Evolutionary conservation across 2,113 vertebrate genomes (phyloP).

Genomic region (Syngnathus floridae): DNA sequence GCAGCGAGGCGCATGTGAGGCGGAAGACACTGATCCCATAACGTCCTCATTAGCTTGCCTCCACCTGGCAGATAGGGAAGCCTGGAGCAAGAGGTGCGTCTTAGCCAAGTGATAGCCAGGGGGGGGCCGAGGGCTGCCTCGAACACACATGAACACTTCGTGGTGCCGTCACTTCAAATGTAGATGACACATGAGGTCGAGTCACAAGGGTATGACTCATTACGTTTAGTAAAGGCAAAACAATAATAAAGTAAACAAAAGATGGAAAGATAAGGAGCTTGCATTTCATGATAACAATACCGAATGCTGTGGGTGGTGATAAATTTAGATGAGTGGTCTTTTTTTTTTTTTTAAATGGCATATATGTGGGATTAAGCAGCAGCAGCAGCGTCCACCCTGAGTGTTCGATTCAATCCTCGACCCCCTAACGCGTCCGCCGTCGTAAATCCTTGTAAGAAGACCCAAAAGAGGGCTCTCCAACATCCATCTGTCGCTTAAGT

Average conservation of each 20-base stretch:
- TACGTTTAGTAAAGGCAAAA: neutral
- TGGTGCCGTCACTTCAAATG: slow-evolving; percentile 32
- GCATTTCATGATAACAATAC: neutral
- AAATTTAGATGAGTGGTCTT: neutral
- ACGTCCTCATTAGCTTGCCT: slow-evolving; percentile 55
- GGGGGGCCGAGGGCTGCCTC: slow-evolving; percentile 29
- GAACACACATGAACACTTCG: slow-evolving; percentile 32
- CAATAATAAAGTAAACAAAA: too few relatives aligned
- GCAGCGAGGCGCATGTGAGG: slow-evolving; percentile 41
- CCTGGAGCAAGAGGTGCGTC: slow-evolving; percentile 41
- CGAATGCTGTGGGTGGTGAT: neutral
- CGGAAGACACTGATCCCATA: slow-evolving; percentile 58
- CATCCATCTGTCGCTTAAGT: neutral
- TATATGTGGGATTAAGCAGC: neutral
- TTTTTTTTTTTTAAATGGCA: neutral
- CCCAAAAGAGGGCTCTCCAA: neutral
- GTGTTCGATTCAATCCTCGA: neutral
- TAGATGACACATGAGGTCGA: slow-evolving; percentile 9
- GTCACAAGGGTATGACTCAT: neutral
- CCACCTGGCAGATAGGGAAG: slow-evolving; percentile 21
- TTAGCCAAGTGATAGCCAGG: slow-evolving; percentile 41
- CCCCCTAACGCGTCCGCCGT: neutral
- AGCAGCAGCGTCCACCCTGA: neutral
- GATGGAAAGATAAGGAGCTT: too few relatives aligned
- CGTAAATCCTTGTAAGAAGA: slow-evolving; percentile 1